These are phyloP conservation scores for Manacus vitellinus DNA, from an alignment of 2,113 vertebrate species.

Conservation along the genomic window DNA sequence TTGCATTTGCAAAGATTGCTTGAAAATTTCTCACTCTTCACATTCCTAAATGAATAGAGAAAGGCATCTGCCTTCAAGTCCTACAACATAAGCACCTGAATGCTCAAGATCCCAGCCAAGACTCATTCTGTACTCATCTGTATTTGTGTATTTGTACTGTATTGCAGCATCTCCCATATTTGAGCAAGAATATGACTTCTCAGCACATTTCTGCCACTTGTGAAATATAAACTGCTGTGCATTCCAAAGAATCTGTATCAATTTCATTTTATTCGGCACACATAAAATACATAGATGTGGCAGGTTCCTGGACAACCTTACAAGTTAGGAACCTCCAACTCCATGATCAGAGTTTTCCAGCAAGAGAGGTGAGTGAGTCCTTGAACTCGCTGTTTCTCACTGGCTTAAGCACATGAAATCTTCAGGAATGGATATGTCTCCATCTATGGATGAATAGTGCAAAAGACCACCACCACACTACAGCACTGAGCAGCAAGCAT, in stretches of 20 bases:
- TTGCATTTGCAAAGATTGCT: not conserved
- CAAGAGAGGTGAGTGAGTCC: fast-evolving
- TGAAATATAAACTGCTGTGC: not conserved
- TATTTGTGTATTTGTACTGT: not conserved
- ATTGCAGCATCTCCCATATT: not conserved
- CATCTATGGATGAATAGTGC: not conserved
- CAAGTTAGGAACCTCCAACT: not conserved
- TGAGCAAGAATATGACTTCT: not conserved
- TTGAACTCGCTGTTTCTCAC: not conserved
- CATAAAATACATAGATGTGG: not conserved
- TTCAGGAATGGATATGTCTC: not conserved
- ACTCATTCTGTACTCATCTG: not conserved
- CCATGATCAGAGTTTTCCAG: not conserved
- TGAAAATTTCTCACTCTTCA: not conserved
- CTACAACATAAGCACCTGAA: not conserved
- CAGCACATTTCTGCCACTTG: not conserved
- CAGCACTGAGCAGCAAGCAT: not conserved
- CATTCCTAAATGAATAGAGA: not conserved
- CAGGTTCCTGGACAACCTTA: not conserved
- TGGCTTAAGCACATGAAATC: not conserved
- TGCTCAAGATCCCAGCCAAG: not conserved
- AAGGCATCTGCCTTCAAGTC: not conserved
- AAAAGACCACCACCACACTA: not conserved
- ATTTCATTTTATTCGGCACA: not conserved
- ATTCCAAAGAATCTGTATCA: not conserved